These are phyloP conservation scores for Acanthosepion esculentum DNA, from an alignment of 2,888 invertebrate genomes.

Conservation along the genomic window DNA sequence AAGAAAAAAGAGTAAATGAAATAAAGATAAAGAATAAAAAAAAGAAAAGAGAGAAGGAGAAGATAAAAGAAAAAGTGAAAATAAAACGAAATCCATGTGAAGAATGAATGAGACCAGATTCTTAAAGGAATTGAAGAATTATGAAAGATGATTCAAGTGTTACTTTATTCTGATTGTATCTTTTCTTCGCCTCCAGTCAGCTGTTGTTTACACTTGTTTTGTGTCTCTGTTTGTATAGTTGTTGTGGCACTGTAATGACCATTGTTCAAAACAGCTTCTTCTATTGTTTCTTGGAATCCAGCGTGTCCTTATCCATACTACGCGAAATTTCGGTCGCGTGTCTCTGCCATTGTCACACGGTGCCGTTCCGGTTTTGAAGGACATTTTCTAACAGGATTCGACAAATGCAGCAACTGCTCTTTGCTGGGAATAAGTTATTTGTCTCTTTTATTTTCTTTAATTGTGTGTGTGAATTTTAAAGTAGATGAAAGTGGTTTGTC, in stretches of 20 bases:
- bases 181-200: neutral
- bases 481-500: no score
- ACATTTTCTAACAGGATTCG: neutral
- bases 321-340: neutral
- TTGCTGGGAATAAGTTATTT: neutral
- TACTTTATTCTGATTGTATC: neutral
- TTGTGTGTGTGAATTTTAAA: neutral
- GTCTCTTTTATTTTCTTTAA: neutral
- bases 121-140: neutral
- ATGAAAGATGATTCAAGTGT: neutral
- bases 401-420: neutral
- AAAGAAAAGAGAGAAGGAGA: no score
- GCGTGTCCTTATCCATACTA: neutral
- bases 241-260: neutral
- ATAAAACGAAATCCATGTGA: neutral
- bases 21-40: no score
- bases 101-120: neutral
- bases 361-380: neutral
- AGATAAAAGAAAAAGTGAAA: neutral
- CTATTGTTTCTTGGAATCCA: neutral
- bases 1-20: no score
- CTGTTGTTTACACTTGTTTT: slow-evolving; percentile 2
- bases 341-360: neutral
- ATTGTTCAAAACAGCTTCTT: neutral
- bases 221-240: neutral